Base-by-base conservation (phyloP, 2,797 vertebrate genomes). In the Lepilemur ruficaudatus region DNA sequence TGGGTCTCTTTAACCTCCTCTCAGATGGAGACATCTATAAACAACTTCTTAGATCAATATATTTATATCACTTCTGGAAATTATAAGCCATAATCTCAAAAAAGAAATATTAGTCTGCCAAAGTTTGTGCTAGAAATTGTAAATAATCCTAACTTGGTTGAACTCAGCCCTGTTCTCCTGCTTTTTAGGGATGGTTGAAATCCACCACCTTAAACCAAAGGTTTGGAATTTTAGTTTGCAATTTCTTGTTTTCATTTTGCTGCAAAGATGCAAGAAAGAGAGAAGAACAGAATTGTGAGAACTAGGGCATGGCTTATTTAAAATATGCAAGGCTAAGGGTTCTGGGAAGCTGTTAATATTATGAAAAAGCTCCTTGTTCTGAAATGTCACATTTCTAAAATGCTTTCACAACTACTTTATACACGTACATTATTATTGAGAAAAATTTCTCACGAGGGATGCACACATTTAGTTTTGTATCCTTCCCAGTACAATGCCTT, bases 11-110 rank as follows among this genome's bases (percentile, higher is more conserved):
- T 94, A 89, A 69, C 75, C 55, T 84, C 23, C 28, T 65, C 65
- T 96, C 55, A 76, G 69, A 80, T 50, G 50, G 78, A 92, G 89
- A 72, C 20, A 57, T 41, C 89, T 95, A 93, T 91, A 89, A 97
- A 93, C 32, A 96, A 59, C 83, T 92, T 95, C 72, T 85, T 90
- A 90, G 38, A 43, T 63, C 96, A 96, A 83, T 41, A 57, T 57
- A 93, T 72, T 89, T 80, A 22, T 35, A 1, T 46, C 43, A 63
- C 48, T 95, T 95, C 76, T 18, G 35, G 75, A 89, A 93, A 94
- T 22, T 38, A 38, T 38, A 78, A 94, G 55, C 22, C 32, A 48
- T 65, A 22, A n/a, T 80, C 89, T 94, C 52, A 50, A 69, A 78
- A 10, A 41, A 50, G 73, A 69, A 79, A 83, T 9, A 18, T 13